phyloP scores from a whole-genome alignment of 2,797 vertebrate genomes.

The Hydrophis major region DNA sequence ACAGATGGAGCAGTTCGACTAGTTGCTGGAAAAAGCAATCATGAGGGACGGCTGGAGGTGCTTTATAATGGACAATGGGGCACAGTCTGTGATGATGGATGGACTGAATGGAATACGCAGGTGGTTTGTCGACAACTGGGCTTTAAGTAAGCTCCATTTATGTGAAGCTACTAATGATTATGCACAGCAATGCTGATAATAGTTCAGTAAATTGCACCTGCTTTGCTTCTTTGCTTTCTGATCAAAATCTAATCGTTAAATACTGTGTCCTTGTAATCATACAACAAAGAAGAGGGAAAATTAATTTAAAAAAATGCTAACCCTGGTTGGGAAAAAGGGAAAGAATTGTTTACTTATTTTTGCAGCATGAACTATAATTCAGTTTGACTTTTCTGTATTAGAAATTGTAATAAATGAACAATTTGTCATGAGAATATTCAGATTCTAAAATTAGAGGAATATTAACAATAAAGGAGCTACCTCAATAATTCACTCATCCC shows the following conservation, averaged over 20 bases:
- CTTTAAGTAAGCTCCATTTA: constrained; percentile 82
- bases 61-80: constrained; percentile 89
- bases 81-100: constrained; percentile 89
- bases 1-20: constrained; percentile 86
- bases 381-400: not conserved
- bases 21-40: constrained; percentile 74
- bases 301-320: not conserved
- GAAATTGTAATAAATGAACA: not conserved
- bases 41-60: constrained; percentile 88
- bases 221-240: not conserved
- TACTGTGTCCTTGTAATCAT: not conserved
- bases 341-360: not conserved
- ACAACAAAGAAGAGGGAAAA: not conserved
- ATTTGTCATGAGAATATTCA: not conserved
- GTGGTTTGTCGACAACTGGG: constrained; percentile 91
- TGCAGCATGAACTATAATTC: not conserved
- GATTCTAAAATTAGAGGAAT: not conserved
- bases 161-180: constrained; percentile 1
- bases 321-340: not conserved
- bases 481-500: not conserved
- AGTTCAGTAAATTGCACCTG: constrained; percentile 1
- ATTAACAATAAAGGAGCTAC: not conserved
- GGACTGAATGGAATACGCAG: constrained; percentile 86
- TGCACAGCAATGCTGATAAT: constrained; percentile 3
- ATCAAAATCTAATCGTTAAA: not conserved